Evolutionary conservation across 1,140 invertebrate genomes (phyloP).

Genomic region (Bombus difficillimus): DNA sequence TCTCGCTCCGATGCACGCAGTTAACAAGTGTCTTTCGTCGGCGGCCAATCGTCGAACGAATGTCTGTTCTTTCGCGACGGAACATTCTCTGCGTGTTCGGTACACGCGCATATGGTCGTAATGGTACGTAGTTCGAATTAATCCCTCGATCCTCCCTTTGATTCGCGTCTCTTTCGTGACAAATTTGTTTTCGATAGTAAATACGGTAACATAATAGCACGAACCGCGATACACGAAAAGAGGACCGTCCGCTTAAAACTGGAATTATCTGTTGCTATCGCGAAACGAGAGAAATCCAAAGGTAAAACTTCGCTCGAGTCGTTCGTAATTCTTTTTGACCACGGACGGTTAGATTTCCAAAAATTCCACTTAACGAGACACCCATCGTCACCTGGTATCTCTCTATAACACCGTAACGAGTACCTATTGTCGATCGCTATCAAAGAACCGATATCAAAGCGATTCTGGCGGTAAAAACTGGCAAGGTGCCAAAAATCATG

Average conservation of each 20-base stretch:
- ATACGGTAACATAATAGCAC: too few species aligned
- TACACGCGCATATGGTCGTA: too few species aligned
- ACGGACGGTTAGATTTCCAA: background rate
- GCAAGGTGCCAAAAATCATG: background rate
- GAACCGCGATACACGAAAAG: too few species aligned
- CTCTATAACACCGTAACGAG: background rate
- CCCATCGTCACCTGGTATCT: background rate
- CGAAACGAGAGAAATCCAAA: too few species aligned
- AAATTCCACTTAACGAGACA: background rate
- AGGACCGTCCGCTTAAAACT: too few species aligned
- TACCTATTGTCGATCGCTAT: background rate
- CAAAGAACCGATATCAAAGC: background rate
- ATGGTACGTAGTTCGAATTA: too few species aligned
- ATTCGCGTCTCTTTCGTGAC: too few species aligned
- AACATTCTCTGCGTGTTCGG: background rate
- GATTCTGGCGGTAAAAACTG: background rate
- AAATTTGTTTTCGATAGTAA: too few species aligned
- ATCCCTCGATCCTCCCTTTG: too few species aligned
- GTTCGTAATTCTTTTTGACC: too few species aligned
- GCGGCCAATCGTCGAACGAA: background rate
- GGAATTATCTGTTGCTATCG: too few species aligned
- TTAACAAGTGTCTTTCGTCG: background rate
- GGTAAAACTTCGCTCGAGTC: too few species aligned
- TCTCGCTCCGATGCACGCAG: background rate
- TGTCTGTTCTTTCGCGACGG: background rate